phyloP scores from a whole-genome alignment of 2,113 vertebrate genomes.

The Periophthalmodon schlosseri region DNA sequence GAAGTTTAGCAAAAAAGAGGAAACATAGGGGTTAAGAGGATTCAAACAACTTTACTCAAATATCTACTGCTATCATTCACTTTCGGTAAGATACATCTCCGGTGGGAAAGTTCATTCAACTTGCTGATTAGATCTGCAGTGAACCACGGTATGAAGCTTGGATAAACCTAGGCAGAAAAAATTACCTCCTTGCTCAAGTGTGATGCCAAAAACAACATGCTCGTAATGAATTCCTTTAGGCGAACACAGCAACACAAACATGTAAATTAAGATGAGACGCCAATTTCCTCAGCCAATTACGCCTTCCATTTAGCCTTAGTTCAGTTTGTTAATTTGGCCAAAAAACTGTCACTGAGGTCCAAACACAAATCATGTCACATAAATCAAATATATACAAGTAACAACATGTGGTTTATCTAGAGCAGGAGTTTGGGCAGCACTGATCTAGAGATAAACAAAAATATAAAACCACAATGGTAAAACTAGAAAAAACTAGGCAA shows the following conservation, averaged over 20 bases:
- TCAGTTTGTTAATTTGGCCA: slow-evolving; percentile 37
- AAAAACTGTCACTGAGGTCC: slow-evolving; percentile 25
- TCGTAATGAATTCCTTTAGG: slow-evolving; percentile 62
- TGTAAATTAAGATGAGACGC: slow-evolving; percentile 59
- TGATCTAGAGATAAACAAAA: background rate
- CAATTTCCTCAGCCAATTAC: slow-evolving; percentile 65
- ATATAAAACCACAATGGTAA: background rate
- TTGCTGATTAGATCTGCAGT: slow-evolving; percentile 62
- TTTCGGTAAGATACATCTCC: slow-evolving; percentile 38
- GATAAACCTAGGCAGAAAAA: slow-evolving; percentile 49
- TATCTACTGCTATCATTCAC: slow-evolving; percentile 1
- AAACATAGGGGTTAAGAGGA: slow-evolving; percentile 12
- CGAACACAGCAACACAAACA: slow-evolving; percentile 57
- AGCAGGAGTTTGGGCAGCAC: background rate
- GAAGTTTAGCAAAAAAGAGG: slow-evolving; percentile 29
- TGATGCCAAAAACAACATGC: slow-evolving; percentile 56
- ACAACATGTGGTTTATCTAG: background rate
- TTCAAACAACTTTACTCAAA: slow-evolving; percentile 9
- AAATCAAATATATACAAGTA: slow-evolving; percentile 29
- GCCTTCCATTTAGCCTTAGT: slow-evolving; percentile 50
- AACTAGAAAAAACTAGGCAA: too few species aligned
- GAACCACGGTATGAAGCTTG: slow-evolving; percentile 51
- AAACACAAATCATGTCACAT: slow-evolving; percentile 61
- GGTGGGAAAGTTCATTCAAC: slow-evolving; percentile 53
- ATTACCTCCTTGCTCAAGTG: slow-evolving; percentile 39